Conservation (phyloP, 1,140 invertebrate species). For the Ceratosolen solmsi region DNA sequence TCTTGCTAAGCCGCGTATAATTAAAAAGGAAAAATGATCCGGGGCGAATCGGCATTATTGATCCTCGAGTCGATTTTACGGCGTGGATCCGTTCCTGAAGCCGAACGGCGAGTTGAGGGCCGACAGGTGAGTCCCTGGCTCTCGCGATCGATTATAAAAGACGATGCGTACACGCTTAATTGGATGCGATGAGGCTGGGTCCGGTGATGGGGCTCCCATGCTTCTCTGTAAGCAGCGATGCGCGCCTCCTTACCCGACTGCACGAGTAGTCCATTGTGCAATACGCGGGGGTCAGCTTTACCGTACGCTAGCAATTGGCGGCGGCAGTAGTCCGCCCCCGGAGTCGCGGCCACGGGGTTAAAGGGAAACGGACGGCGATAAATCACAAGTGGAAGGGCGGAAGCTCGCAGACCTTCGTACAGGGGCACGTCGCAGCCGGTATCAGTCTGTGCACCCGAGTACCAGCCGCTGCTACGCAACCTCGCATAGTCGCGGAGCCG, state of each 20-base stretch:
- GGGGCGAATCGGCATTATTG: slow-evolving; percentile 62
- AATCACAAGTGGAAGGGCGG: slow-evolving; percentile 22
- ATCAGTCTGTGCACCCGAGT: slow-evolving; percentile 51
- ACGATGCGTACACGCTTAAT: neutral
- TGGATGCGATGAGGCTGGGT: neutral
- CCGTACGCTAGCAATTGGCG: no score
- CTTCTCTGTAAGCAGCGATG: no score
- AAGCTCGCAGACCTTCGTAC: slow-evolving; percentile 46
- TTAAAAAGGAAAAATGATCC: slow-evolving; percentile 66
- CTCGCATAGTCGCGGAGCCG: neutral
- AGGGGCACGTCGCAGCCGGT: slow-evolving; percentile 29
- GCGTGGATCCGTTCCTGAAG: slow-evolving; percentile 20
- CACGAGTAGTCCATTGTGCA: no score
- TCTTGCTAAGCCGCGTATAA: slow-evolving; percentile 63
- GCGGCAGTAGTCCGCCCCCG: neutral
- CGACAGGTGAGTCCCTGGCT: slow-evolving; percentile 23
- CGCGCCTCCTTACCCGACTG: no score
- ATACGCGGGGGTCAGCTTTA: no score
- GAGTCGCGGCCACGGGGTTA: neutral
- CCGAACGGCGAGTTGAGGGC: neutral
- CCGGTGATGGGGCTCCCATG: no score
- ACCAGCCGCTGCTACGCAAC: slow-evolving; percentile 52
- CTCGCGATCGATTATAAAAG: slow-evolving; percentile 26
- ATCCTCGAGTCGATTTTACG: slow-evolving; percentile 53
- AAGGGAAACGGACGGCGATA: neutral